Conservation (phyloP, 1,140 invertebrate genomes). For the Lysiphlebus fabarum region DNA sequence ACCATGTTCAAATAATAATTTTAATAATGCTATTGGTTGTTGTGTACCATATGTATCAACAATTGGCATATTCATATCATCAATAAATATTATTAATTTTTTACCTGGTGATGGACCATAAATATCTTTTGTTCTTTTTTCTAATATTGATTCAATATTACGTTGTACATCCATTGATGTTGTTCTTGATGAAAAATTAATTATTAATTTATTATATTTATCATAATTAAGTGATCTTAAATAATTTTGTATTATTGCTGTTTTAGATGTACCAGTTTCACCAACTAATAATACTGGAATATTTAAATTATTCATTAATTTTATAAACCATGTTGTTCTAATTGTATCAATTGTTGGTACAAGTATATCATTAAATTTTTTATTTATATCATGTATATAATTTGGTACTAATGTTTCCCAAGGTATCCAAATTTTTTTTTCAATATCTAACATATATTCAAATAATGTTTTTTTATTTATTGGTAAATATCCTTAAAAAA, state of each 20-base stretch:
- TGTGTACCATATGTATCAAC: slow-evolving; percentile 87
- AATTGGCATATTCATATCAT: slow-evolving; percentile 93
- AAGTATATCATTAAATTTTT: slow-evolving; percentile 77
- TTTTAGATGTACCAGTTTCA: slow-evolving; percentile 88
- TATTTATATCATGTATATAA: slow-evolving; percentile 69
- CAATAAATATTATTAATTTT: slow-evolving; percentile 83
- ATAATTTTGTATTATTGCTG: slow-evolving; percentile 81
- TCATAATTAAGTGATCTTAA: slow-evolving; percentile 66
- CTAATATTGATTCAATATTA: slow-evolving; percentile 79
- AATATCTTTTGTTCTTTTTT: slow-evolving; percentile 84
- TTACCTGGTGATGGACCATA: slow-evolving; percentile 85
- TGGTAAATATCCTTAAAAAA: slow-evolving; percentile 64
- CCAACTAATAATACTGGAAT: slow-evolving; percentile 80
- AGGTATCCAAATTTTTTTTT: slow-evolving; percentile 74
- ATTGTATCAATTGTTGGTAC: slow-evolving; percentile 87
- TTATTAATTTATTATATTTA: slow-evolving; percentile 73
- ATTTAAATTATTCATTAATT: slow-evolving; percentile 73
- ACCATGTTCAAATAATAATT: slow-evolving; percentile 78
- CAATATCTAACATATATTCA: slow-evolving; percentile 76
- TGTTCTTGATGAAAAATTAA: slow-evolving; percentile 89
- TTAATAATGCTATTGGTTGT: slow-evolving; percentile 86
- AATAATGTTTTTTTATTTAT: slow-evolving; percentile 66
- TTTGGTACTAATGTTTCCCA: slow-evolving; percentile 75
- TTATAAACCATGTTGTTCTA: slow-evolving; percentile 72
- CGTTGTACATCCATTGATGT: slow-evolving; percentile 84